A percentile compares a stretch with the other conserved stretches of the same genome.
These are phyloP conservation scores for Drosophila nigrodunni DNA, from an alignment of 1,140 invertebrate genomes.

Conservation along the genomic window DNA sequence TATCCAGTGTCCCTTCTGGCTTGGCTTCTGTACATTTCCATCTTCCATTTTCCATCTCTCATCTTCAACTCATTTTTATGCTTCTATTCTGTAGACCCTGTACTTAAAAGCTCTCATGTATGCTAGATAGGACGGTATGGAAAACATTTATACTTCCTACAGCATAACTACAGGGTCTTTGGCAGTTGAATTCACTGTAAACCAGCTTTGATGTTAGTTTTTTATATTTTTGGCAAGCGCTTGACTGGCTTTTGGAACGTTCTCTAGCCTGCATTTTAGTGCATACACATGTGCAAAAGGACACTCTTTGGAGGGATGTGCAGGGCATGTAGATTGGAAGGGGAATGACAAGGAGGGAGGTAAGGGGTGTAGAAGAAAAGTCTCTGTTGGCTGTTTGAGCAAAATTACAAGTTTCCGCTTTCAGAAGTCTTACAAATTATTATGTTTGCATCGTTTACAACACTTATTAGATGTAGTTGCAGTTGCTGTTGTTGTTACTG, in stretches of 20 bases:
- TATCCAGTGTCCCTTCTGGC: constrained; percentile 76
- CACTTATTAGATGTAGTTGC: constrained; percentile 76
- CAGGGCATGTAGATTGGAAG: background rate
- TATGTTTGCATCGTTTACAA: constrained; percentile 83
- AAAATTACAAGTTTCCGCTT: constrained; percentile 83
- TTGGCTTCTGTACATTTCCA: constrained; percentile 67
- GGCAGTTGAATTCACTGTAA: too few species aligned
- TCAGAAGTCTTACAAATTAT: constrained; percentile 82
- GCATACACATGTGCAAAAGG: constrained; percentile 34
- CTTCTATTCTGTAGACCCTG: constrained; percentile 7
- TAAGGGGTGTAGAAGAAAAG: background rate
- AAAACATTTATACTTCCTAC: too few species aligned
- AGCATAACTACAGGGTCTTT: too few species aligned
- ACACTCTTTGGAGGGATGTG: constrained; percentile 12
- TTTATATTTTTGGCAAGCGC: constrained; percentile 69
- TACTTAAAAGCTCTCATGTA: too few species aligned
- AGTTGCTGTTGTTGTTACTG: constrained; percentile 14
- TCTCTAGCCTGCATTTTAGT: constrained; percentile 74
- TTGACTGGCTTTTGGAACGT: constrained; percentile 58
- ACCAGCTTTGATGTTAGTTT: background rate
- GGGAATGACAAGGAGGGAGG: background rate
- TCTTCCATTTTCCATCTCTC: constrained; percentile 8
- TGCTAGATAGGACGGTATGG: too few species aligned
- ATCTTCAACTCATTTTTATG: constrained; percentile 30
- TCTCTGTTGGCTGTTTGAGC: constrained; percentile 58